These are phyloP conservation scores for Meta bourneti DNA, from an alignment of 2,888 invertebrate genomes.

Conservation along the genomic window DNA sequence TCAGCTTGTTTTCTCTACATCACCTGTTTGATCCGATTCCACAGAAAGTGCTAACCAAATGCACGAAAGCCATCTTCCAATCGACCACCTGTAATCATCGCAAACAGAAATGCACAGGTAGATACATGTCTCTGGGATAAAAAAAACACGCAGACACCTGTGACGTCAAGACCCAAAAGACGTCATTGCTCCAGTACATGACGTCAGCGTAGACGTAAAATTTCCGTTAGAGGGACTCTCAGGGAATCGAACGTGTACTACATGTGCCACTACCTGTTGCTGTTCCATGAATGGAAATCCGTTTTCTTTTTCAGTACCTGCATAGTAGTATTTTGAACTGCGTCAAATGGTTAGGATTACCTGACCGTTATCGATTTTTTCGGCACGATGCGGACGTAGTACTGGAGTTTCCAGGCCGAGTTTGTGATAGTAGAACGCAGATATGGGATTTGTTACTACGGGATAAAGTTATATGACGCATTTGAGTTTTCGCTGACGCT, in stretches of 20 bases:
- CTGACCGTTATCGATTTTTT: not conserved
- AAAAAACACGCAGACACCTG: conserved; percentile 20
- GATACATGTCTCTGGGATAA: not conserved
- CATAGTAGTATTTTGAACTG: not conserved
- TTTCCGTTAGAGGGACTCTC: conserved; percentile 18
- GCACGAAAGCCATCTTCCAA: conserved; percentile 1
- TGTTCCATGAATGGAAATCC: conserved; percentile 49
- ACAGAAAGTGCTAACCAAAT: not conserved
- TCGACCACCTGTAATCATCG: conserved; percentile 33
- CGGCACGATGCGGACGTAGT: not conserved
- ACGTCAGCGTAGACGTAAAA: conserved; percentile 46
- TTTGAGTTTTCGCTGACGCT: not conserved
- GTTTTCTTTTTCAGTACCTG: not conserved
- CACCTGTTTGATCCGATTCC: not conserved
- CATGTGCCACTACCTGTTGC: conserved; percentile 44
- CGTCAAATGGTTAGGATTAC: not conserved
- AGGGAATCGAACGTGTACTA: conserved; percentile 36
- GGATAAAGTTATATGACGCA: not conserved
- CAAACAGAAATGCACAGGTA: conserved; percentile 55
- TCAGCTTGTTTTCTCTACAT: not conserved
- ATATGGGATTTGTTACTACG: not conserved
- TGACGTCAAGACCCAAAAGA: conserved; percentile 52
- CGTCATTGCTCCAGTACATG: conserved; percentile 59
- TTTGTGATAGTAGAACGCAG: not conserved
- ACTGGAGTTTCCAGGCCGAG: not conserved